Evolutionary conservation across 2,113 vertebrate species (phyloP), one percentile per base, ranked within the genome.

Genomic region (Marmota monax): DNA sequence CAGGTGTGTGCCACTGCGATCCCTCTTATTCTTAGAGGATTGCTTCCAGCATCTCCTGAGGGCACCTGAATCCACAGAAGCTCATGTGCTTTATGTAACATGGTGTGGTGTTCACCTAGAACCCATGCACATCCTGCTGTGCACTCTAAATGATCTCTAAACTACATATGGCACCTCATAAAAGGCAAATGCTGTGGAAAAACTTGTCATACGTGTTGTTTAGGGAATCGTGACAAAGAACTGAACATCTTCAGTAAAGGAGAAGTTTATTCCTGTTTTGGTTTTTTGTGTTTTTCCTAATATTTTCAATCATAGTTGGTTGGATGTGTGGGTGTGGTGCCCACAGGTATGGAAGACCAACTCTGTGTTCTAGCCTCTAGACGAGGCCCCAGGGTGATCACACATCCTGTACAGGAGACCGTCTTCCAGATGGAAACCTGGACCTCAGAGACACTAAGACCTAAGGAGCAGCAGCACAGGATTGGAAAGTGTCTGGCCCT

Each of bases 371-470:
- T 37, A 9, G 34, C 10, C 27, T 39, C 56, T 48, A 84, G 39
- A 29, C 8, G 53, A 53, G 51, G 9, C 48, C 70, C 48, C 2
- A 0, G 51, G 48, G 65, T 72, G 39, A 0, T 42, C 12, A 32
- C 4, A 12, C 8, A 17, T 1, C 61, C 13, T 0, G 48, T 11
- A 2, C 18, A 1, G 25, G 67, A 58, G 45, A 13, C 3, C 2
- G 2, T 53, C 79, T 48, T 18, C 20, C 37, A 80, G 48, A 3
- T 48, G 67, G 63, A 63, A 67, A 34, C 12, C 2, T 4, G 56
- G 86, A 32, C 37, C 32, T 39, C 29, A 6, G 48, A 45, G 13
- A 13, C 77, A 56, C 27, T 5, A 0, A 20, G 3, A 18, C 14
- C 27, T 16, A 25, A 27, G 23, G 34, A 73, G 10, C 22, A 0